Evolutionary conservation across 2,888 invertebrate genomes (phyloP).

Genomic region (Dioctria rufipes): DNA sequence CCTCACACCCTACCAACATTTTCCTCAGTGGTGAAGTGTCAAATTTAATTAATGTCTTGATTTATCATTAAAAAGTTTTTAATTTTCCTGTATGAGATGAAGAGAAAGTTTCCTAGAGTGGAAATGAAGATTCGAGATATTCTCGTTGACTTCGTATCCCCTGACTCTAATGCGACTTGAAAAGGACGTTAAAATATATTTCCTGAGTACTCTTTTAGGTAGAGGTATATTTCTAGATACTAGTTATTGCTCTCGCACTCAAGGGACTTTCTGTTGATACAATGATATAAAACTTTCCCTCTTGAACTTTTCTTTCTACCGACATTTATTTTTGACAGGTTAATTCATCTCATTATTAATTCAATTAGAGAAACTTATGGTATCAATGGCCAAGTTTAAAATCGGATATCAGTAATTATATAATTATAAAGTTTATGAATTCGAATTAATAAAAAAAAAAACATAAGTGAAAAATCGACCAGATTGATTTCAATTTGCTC

Average conservation of each 20-base stretch:
- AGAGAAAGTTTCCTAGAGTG: slow-evolving; percentile 16
- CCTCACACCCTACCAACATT: too few species aligned
- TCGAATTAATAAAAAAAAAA: not conserved
- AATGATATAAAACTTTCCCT: slow-evolving; percentile 29
- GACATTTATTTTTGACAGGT: slow-evolving; percentile 35
- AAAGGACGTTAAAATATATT: slow-evolving; percentile 29
- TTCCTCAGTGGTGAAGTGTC: slow-evolving; percentile 10
- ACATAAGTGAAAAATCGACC: too few species aligned
- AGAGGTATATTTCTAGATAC: too few species aligned
- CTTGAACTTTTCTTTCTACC: slow-evolving; percentile 17
- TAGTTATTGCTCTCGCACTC: not conserved
- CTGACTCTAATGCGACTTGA: slow-evolving; percentile 21
- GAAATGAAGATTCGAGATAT: slow-evolving; percentile 28
- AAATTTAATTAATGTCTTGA: slow-evolving; percentile 38
- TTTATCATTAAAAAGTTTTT: slow-evolving; percentile 26
- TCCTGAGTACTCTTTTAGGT: not conserved
- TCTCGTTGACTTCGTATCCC: slow-evolving; percentile 14
- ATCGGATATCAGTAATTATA: not conserved
- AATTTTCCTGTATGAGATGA: slow-evolving; percentile 25
- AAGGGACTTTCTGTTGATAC: slow-evolving; percentile 6
- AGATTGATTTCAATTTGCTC: too few species aligned
- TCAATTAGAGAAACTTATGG: slow-evolving; percentile 17
- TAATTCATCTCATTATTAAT: slow-evolving; percentile 40
- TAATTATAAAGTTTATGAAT: not conserved
- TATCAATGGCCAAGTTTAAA: not conserved